Evolutionary conservation across 2,888 invertebrate genomes (phyloP).

Genomic region (Cylindroiulus punctatus): DNA sequence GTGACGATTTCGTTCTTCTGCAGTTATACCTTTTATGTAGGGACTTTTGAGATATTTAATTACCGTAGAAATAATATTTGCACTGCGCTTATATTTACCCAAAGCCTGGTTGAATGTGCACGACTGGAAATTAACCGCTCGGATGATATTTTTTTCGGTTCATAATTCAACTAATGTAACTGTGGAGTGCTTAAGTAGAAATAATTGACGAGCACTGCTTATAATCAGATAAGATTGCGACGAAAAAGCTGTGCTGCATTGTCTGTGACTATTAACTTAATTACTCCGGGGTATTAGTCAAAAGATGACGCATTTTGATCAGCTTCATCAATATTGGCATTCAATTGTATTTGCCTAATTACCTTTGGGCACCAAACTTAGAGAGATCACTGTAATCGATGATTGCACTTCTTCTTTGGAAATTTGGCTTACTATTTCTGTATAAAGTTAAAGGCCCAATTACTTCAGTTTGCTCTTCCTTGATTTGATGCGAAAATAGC

Average conservation of each 20-base stretch:
- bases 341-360: neutral
- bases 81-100: neutral
- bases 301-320: neutral
- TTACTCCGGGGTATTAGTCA: neutral
- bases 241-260: neutral
- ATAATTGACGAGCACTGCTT: neutral
- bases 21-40: neutral
- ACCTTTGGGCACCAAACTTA: neutral
- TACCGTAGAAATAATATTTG: neutral
- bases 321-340: neutral
- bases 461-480: neutral
- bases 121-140: neutral
- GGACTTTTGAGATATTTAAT: neutral
- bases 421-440: neutral
- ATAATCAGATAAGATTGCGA: constrained; percentile 7
- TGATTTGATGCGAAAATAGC: neutral
- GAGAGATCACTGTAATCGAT: neutral
- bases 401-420: neutral
- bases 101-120: neutral
- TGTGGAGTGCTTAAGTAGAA: neutral
- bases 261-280: neutral
- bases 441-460: neutral
- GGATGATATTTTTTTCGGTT: neutral
- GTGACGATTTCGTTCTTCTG: neutral
- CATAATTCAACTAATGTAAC: neutral